Evolutionary conservation across 2,113 vertebrate species (phyloP), one percentile per base, ranked within the genome.

Genomic region (Alligator mississippiensis): DNA sequence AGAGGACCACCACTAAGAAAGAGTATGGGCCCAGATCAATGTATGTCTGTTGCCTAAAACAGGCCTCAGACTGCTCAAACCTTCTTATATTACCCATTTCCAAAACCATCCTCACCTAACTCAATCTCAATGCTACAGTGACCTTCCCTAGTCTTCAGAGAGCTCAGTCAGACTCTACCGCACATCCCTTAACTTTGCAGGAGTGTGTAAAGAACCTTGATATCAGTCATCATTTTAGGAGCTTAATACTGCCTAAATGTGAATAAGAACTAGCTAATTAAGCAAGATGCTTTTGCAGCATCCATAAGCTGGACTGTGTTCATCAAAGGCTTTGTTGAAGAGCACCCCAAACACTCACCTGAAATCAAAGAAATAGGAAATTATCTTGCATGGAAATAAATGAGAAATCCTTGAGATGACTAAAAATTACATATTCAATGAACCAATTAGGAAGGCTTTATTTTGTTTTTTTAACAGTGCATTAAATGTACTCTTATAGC

Each of bases 381-480:
- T 80, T 74, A 34, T 93, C 90, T 93, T 92, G 59, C 28, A 58
- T 11, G 70, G 84, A 70, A 76, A 21, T 77, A 34, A 94, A 59
- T 55, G 9, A 89, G 91, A 93, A 62, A 72, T 24, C 58, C 59
- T 74, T 66, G 55, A 34, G 34, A 34, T 34, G 34, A 34, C 34
- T 34, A 34, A 34, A 34, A 34, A 34, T 34, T 4, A 34, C 34
- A 13, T 84, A 61, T n/a, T 89, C 77, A 75, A 47, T 63, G 74
- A 89, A 90, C 13, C 34, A 85, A 92, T 19, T 55, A 83, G 90
- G 27, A 62, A 11, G 21, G 61, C 21, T 21, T 62, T 22, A 17
- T 61, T 61, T 61, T 70, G 66, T 34, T 70, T 3, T 34, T 70
- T 34, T 34, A 70, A 19, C 68, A 70, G 68, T 70, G 30, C 34